phyloP scores from a whole-genome alignment of 2,113 vertebrate species.

The Carassius auratus region DNA sequence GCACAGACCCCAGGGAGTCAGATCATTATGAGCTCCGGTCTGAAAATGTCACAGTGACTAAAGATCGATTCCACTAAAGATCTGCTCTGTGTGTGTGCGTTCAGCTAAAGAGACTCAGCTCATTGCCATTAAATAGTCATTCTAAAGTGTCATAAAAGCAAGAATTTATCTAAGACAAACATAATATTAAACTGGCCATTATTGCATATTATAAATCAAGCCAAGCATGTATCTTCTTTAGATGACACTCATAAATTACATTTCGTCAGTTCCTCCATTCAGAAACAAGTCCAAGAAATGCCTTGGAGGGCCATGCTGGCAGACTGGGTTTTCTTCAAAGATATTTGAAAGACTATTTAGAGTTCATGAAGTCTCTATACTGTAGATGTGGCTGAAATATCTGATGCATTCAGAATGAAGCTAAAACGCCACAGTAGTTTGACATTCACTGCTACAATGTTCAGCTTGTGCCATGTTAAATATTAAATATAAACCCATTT shows the following conservation, averaged over 20 bases:
- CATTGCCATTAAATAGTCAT: slow-evolving; percentile 24
- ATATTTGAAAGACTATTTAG: neutral
- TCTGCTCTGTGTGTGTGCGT: slow-evolving; percentile 2
- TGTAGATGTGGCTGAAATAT: neutral
- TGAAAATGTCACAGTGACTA: slow-evolving; percentile 45
- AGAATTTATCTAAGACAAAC: neutral
- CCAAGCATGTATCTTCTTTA: neutral
- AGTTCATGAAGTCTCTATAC: neutral
- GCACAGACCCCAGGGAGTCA: neutral
- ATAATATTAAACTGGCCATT: neutral
- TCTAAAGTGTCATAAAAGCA: neutral
- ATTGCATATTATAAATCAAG: neutral
- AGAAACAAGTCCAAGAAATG: slow-evolving; percentile 11
- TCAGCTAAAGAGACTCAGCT: neutral
- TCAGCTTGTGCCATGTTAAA: neutral
- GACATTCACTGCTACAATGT: neutral
- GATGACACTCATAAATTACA: slow-evolving; percentile 32
- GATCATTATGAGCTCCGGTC: slow-evolving; percentile 24
- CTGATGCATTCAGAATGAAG: neutral
- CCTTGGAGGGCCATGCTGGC: neutral
- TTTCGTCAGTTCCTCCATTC: neutral
- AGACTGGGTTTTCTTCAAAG: neutral
- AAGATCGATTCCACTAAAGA: slow-evolving; percentile 49
- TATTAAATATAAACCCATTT: neutral
- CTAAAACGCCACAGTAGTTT: neutral